Percentiles rank a stretch among this genome's conserved stretches.
Evolutionary conservation across 2,888 invertebrate genomes (phyloP).

Genomic region (Nomada lathburiana): DNA sequence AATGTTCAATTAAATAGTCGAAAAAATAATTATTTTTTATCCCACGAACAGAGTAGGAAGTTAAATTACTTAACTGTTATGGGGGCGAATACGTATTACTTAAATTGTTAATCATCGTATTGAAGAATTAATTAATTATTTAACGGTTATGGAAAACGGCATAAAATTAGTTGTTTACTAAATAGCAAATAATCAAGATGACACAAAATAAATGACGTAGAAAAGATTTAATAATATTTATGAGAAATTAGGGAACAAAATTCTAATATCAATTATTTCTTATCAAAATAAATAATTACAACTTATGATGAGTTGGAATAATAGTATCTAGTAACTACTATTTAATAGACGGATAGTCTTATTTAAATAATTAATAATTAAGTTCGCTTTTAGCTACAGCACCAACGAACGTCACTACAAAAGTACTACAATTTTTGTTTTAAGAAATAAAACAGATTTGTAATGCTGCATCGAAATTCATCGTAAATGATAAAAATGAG

Average conservation of each 20-base stretch:
- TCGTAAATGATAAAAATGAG: background rate
- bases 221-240: constrained; percentile 4
- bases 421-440: constrained; percentile 21
- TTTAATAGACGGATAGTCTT: constrained; percentile 4
- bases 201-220: constrained; percentile 11
- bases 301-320: constrained; percentile 14
- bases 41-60: background rate
- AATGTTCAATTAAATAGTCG: background rate
- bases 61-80: background rate
- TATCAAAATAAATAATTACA: constrained; percentile 46
- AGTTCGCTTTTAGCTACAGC: constrained; percentile 23
- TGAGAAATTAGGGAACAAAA: background rate
- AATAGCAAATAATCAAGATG: constrained; percentile 15
- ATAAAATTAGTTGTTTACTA: constrained; percentile 12
- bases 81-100: background rate
- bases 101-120: constrained; percentile 5
- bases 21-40: constrained; percentile 2
- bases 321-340: constrained; percentile 12
- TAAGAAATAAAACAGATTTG: constrained; percentile 13
- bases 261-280: constrained; percentile 12
- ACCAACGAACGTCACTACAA: constrained; percentile 8
- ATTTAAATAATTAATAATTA: constrained; percentile 44
- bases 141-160: constrained; percentile 15
- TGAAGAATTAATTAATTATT: constrained; percentile 1
- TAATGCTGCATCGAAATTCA: background rate